Evolutionary conservation across 2,888 invertebrate species (phyloP).

Genomic region (Philereme vetulata): DNA sequence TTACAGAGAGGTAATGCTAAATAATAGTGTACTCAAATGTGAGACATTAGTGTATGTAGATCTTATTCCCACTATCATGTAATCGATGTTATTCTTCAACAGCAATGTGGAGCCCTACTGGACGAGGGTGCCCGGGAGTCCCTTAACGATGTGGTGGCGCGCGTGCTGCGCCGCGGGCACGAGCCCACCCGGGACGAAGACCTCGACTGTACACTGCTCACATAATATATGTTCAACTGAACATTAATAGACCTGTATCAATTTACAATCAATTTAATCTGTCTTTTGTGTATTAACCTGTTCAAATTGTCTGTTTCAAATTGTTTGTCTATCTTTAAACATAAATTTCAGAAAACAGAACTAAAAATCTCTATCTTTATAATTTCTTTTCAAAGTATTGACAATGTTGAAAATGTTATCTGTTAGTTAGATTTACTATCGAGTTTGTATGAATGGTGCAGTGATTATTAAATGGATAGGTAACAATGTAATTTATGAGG

Average conservation of each 20-base stretch:
- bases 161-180: conserved; percentile 92
- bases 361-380: too few species aligned
- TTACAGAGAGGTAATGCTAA: too few species aligned
- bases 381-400: too few species aligned
- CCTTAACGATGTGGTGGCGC: conserved; percentile 93
- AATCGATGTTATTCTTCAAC: conserved; percentile 28
- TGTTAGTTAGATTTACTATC: too few species aligned
- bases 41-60: too few species aligned
- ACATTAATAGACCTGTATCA: conserved; percentile 8
- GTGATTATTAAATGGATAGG: not conserved
- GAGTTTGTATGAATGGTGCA: not conserved
- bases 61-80: too few species aligned
- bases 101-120: conserved; percentile 89
- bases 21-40: too few species aligned
- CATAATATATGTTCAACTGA: conserved; percentile 78
- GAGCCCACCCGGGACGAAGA: conserved; percentile 94
- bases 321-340: too few species aligned
- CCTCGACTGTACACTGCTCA: conserved; percentile 95
- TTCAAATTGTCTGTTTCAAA: too few species aligned
- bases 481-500: not conserved
- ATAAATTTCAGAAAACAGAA: too few species aligned
- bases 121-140: conserved; percentile 96
- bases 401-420: too few species aligned
- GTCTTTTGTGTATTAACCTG: not conserved
- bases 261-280: conserved; percentile 18